Evolutionary conservation across 1,140 invertebrate species (phyloP), one percentile per base, ranked within the genome.

Genomic region (Drosophila lini): DNA sequence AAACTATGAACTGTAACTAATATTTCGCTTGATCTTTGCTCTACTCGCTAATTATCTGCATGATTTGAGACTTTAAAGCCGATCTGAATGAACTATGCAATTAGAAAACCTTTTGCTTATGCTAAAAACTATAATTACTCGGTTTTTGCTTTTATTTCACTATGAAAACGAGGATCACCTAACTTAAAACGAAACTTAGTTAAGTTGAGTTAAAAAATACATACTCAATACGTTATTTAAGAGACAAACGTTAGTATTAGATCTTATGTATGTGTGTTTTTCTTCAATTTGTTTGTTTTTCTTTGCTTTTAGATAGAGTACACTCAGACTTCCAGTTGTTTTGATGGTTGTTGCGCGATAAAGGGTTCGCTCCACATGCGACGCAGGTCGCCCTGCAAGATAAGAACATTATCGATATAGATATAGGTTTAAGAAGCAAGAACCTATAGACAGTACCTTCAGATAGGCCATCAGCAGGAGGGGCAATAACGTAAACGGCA

Each of bases 281-380:
- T 45, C 62, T 59, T 62, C 25, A 32, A 68, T 50, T 38, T 65
- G 63, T 74, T 68, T 77, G 50, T 42, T 63, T 63, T 78, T 61
- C 73, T 75, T 62, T 74, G 67, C 44, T 74, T 69, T 63, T 71
- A 82, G 80, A 86, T 80, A 91, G 78, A 89, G 74, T 79, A 91
- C 88, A 92, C 91, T 92, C 92, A 92, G 88, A 92, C 92, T 92
- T 92, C 92, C 81, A 92, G 74, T 91, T 92, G 92, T 90, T 92
- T 92, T 90, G 92, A 81, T 80, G 95, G 94, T 91, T 94, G 94
- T 83, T 96, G 95, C 80, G 95, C 94, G 93, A 97, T 97, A 93
- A 99, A 99, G 38, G 98, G 98, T 94, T 99, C 98, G 91, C 97
- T 98, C 98, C 98, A 99, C 98, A 99, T 99, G 81, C 98, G 95